Evolutionary conservation across 2,888 invertebrate genomes (phyloP).

Genomic region (Hirtodrosophila alboralis): DNA sequence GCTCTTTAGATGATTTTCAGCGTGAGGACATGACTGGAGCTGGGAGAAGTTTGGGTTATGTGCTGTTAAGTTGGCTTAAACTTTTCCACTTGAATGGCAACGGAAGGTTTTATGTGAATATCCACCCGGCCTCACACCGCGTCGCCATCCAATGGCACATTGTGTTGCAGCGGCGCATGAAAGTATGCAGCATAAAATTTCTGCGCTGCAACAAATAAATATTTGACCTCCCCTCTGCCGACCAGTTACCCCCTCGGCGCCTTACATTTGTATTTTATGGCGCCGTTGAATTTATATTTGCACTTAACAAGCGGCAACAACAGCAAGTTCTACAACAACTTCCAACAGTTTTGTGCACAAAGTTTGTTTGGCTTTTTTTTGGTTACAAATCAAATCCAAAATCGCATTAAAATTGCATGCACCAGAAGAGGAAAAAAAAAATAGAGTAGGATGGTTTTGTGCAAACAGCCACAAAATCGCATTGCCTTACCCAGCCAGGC

Average conservation of each 20-base stretch:
- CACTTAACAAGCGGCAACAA: conserved; percentile 64
- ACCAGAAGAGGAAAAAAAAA: conserved; percentile 27
- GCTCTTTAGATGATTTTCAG: conserved; percentile 50
- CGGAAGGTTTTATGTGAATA: conserved; percentile 76
- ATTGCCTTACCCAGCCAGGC: conserved; percentile 3
- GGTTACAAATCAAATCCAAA: conserved; percentile 78
- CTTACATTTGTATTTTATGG: conserved; percentile 60
- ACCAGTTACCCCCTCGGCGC: conserved; percentile 6
- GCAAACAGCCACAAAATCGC: conserved; percentile 24
- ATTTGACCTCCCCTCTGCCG: conserved; percentile 49
- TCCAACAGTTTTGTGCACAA: conserved; percentile 49
- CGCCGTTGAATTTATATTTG: conserved; percentile 74
- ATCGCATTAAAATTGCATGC: conserved; percentile 79
- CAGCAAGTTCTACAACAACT: conserved; percentile 30
- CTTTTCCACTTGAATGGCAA: conserved; percentile 79
- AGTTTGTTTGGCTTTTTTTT: conserved; percentile 72
- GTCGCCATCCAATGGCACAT: conserved; percentile 40
- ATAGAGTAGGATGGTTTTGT: conserved; percentile 30
- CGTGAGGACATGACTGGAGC: conserved; percentile 38
- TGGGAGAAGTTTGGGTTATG: conserved; percentile 4
- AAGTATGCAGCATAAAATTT: conserved; percentile 75
- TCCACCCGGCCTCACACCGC: conserved; percentile 15
- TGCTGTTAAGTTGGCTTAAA: conserved; percentile 73
- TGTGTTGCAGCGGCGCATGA: conserved; percentile 71
- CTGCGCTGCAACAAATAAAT: conserved; percentile 72